Evolutionary conservation across 2,888 invertebrate genomes (phyloP), one percentile per base, ranked within the genome.

Genomic region (Labia minor): DNA sequence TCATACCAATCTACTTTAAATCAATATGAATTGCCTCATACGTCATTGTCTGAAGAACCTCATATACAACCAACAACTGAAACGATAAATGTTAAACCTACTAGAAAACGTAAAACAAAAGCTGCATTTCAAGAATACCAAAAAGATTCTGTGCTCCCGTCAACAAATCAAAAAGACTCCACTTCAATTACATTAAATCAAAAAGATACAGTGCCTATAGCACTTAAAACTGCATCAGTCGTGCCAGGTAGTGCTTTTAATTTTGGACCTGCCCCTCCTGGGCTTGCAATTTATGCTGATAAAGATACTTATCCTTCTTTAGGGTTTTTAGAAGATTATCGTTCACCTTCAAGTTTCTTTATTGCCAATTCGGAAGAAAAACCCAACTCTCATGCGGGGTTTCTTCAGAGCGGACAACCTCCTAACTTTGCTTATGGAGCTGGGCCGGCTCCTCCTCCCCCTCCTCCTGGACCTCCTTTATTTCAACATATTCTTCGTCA

Each of bases 171-270:
- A 49, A 49, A 49, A 49, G 49, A 49, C 16, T 16, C 49, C 14
- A 16, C 16, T n/a, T 16, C 49, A 3, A 8, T 49, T 8, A 49
- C 49, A 11, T n/a, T 49, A 49, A 49, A 49, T 49, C 49, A 49
- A 49, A 49, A 49, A 49, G 49, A 49, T 49, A n/a, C 49, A 8
- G 67, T 37, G 77, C 67, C 63, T 70, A 84, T 88, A 71, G 82
- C 85, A 11, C 74, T 88, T 64, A 84, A 89, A 72, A 85, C 87
- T 64, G 80, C 84, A 2, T 85, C 85, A 72, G 87, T 89, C 74
- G 89, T 91, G 70, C 85, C 91, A 6, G 87, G 89, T 21, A 90
- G 90, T 78, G 90, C 92, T 65, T 92, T 92, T 73, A 92, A 91
- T 75, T 92, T 91, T 74, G 89, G 89, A 18, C 82, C 89, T 1